phyloP scores from a whole-genome alignment of 2,113 vertebrate genomes.

The Micronycteris hirsuta region DNA sequence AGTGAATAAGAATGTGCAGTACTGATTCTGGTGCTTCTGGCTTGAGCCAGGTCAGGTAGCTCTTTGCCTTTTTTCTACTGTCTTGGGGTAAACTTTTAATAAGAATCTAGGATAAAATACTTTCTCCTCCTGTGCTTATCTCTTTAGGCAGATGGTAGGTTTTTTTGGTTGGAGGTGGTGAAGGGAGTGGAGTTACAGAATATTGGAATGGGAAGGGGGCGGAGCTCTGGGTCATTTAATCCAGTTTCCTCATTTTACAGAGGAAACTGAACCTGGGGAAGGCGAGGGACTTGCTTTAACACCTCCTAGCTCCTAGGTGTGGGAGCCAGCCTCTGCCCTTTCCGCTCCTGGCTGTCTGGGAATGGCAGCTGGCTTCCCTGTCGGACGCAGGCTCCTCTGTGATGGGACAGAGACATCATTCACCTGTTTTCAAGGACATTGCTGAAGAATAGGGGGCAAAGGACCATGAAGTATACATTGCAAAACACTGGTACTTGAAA shows the following conservation, averaged over 20 bases:
- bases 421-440: slow-evolving; percentile 37
- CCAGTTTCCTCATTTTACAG: not conserved
- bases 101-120: not conserved
- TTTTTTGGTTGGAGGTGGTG: no score
- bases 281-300: not conserved
- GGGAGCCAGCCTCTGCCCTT: not conserved
- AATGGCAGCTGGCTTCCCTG: not conserved
- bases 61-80: not conserved
- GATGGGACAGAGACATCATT: not conserved
- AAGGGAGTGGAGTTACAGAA: not conserved
- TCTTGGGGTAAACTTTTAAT: not conserved
- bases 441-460: not conserved
- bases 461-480: not conserved
- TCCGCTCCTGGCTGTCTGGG: not conserved
- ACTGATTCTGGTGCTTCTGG: not conserved
- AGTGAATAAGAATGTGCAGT: not conserved
- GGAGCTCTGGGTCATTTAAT: not conserved
- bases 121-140: not conserved
- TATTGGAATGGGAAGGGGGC: not conserved
- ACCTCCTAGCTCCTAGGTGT: not conserved
- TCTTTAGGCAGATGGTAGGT: not conserved
- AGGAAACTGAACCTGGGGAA: not conserved
- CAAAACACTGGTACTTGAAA: slow-evolving; percentile 21
- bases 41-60: not conserved
- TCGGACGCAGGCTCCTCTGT: not conserved